Base-by-base conservation (phyloP, 2,797 vertebrate genomes). In the Gymnodraco acuticeps region DNA sequence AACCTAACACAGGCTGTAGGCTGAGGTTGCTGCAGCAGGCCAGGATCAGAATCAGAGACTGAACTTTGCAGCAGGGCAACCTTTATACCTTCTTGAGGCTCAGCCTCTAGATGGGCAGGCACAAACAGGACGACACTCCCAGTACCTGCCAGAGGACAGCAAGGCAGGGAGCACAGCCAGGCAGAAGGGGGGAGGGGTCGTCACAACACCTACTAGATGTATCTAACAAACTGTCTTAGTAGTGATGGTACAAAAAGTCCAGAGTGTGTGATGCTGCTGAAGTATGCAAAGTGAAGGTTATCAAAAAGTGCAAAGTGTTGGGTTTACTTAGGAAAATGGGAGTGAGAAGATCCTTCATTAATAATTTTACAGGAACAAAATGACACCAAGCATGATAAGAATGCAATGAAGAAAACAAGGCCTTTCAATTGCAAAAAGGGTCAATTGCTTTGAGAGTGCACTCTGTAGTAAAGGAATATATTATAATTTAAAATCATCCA, bases 311-410 rank as follows among this genome's bases (percentile, higher is more conserved):
- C 70, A 68, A 69, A 51, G 64, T 50, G 72, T 62, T 73, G n/a
- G 59, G 33, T 33, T 7, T 73, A 56, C 52, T 88, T 38, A 33
- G 10, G 6, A 70, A 77, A 87, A 91, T 83, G 86, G 67, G 56
- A 27, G 14, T 10, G 48, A 63, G 33, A 38, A 38, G 67, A 70
- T 79, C 64, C 64, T 23, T 81, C 86, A 93, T 92, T 92, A 88
- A 90, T 91, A 87, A 93, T 85, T 84, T 77, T 51, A 46, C 23
- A 73, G 23, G 59, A 77, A 68, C 61, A 87, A 86, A 80, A 80
- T 84, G 88, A 78, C 55, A 75, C 47, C 58, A 74, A 80, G 73
- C 60, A 80, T 78, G 81, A 86, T 76, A 77, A 73, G 55, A 87
- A 89, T 51, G 66, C 76, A 70, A 73, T 41, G 45, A 61, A 73